Conservation (phyloP, 64 coral and sea anemone genomes). For the Astreopora myriophthalma region DNA sequence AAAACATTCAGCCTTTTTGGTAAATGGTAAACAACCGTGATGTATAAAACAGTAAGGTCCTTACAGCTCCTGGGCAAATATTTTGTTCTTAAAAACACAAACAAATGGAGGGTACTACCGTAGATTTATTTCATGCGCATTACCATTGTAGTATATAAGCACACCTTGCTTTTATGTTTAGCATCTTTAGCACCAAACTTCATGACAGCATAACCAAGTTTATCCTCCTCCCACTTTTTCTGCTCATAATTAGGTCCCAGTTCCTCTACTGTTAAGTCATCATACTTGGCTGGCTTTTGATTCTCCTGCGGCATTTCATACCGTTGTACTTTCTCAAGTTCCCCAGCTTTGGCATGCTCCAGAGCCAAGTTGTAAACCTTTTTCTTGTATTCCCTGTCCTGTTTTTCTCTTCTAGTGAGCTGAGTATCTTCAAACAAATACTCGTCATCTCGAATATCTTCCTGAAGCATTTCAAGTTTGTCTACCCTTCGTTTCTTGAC, state of each 20-base stretch:
- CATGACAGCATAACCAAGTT: constrained; percentile 91
- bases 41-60: too few species aligned
- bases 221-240: constrained; percentile 99
- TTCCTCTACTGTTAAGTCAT: constrained; percentile 86
- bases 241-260: constrained; percentile 98
- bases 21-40: too few species aligned
- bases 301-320: constrained; percentile 95
- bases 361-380: constrained; percentile 81
- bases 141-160: too few species aligned
- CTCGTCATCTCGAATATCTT: constrained; percentile 90
- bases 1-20: too few species aligned
- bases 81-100: too few species aligned
- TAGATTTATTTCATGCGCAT: too few species aligned
- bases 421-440: constrained; percentile 87
- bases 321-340: constrained; percentile 88
- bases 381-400: constrained; percentile 92
- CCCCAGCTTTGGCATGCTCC: constrained; percentile 87
- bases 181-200: constrained; percentile 98
- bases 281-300: constrained; percentile 92
- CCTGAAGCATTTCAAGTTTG: constrained; percentile 92
- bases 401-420: constrained; percentile 78
- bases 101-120: too few species aligned
- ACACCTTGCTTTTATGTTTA: constrained; percentile 92
- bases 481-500: constrained; percentile 93
- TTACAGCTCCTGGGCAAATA: too few species aligned